phyloP scores from a whole-genome alignment of 2,888 invertebrate species.

The Campoplex capitator region DNA sequence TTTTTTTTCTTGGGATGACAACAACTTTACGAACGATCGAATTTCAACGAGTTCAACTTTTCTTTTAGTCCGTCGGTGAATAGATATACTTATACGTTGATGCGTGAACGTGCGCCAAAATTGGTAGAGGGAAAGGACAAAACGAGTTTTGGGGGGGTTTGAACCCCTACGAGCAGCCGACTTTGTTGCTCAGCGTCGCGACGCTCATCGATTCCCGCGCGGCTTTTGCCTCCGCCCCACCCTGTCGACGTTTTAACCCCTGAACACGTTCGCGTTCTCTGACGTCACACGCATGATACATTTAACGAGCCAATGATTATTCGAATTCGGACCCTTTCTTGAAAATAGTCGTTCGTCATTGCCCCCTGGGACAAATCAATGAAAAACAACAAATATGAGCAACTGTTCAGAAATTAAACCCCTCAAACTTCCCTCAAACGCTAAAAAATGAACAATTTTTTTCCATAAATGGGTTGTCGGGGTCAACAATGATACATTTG shows the following conservation, averaged over 20 bases:
- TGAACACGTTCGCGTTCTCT: conserved; percentile 47
- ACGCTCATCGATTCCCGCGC: conserved; percentile 76
- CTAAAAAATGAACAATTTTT: neutral
- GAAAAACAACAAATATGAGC: no score
- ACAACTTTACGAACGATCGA: neutral
- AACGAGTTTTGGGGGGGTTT: conserved; percentile 55
- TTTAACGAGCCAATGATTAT: neutral
- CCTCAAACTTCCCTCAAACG: no score
- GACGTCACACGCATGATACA: conserved; percentile 53
- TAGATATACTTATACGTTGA: neutral
- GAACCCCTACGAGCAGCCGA: conserved; percentile 71
- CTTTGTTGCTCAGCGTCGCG: conserved; percentile 75
- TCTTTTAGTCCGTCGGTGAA: neutral
- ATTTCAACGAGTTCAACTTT: neutral
- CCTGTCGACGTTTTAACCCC: conserved; percentile 27
- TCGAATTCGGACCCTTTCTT: neutral
- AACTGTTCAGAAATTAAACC: no score
- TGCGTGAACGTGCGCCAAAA: neutral
- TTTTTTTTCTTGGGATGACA: neutral
- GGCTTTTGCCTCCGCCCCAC: conserved; percentile 47
- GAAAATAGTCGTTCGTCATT: neutral
- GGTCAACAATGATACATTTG: neutral
- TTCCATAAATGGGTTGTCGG: neutral
- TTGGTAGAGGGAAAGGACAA: neutral
- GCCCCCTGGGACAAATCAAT: no score